Evolutionary conservation across 2,888 invertebrate species (phyloP), one percentile per base, ranked within the genome.

Genomic region (Drosophila rellima): DNA sequence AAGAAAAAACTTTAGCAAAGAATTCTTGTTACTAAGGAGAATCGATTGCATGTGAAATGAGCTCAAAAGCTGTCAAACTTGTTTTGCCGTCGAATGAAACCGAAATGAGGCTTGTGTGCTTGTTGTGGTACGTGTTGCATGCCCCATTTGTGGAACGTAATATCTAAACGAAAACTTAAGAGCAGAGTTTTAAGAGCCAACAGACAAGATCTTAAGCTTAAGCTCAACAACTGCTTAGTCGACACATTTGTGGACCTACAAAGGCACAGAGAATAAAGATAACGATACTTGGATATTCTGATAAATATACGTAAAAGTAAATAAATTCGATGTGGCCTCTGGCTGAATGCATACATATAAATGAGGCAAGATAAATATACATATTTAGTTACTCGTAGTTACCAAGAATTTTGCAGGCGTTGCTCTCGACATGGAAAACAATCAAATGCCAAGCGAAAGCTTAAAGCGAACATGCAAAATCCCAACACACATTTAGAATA

Each of bases 291-390:
- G 26, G 56, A 78, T 51, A 64, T 50, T 64, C 48, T 45, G 55
- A 60, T 55, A 63, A 61, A 44, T 63, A 52, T 56, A 54, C 50
- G 40, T 20, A 61, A 7, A 61, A 51, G 51, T 37, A 55, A 54
- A 40, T 54, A 45, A 39, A 54, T 35, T 55, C 47, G 51, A 54
- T 70, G 48, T 70, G 59, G 67, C 79, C 62, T 63, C 45, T 62
- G 67, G 77, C 74, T 67, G 65, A 77, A 82, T 85, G 88, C 83
- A 83, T 83, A 85, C 83, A 83, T 83, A 85, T 69, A 85, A 85
- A 88, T 83, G 83, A 82, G 74, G 44, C n/a, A 45, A 52, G 37
- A 63, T 42, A 67, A 68, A 82, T 70, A 62, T 26, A n/a, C n/a
- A 26, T 57, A 71, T 61, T 56, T 70, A 56, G 48, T 35, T 47